A percentile compares a stretch with the other conserved stretches of the same genome.
Evolutionary conservation across 2,113 vertebrate genomes (phyloP).

Genomic region (Muntiacus reevesi): DNA sequence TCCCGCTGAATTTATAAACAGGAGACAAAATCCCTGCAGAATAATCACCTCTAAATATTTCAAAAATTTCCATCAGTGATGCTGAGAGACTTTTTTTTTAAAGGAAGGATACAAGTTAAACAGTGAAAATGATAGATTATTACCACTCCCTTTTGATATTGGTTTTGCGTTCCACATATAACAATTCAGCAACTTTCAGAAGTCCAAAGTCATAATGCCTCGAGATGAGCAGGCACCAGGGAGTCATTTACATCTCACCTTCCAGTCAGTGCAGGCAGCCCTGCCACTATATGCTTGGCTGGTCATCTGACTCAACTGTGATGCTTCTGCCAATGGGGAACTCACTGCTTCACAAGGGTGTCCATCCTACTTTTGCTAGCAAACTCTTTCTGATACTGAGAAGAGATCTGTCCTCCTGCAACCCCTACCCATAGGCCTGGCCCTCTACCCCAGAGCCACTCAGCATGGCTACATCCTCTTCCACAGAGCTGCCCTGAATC

Average conservation of each 20-base stretch:
- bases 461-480: background rate
- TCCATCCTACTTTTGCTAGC: background rate
- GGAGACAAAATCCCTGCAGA: background rate
- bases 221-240: background rate
- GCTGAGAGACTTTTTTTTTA: background rate
- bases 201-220: background rate
- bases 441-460: background rate
- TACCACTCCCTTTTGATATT: background rate
- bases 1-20: background rate
- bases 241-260: background rate
- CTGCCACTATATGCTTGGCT: background rate
- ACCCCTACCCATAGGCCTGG: background rate
- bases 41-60: constrained; percentile 11
- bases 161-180: background rate
- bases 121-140: background rate
- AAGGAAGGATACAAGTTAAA: background rate
- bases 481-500: background rate
- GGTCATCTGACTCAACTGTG: background rate
- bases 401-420: background rate
- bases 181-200: background rate
- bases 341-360: background rate
- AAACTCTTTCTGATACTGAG: background rate
- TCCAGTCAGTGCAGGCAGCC: background rate
- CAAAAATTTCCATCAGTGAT: background rate
- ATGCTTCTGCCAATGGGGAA: background rate